Conservation (phyloP, 2,888 invertebrate species). For the Leptinotarsa tumamoca region DNA sequence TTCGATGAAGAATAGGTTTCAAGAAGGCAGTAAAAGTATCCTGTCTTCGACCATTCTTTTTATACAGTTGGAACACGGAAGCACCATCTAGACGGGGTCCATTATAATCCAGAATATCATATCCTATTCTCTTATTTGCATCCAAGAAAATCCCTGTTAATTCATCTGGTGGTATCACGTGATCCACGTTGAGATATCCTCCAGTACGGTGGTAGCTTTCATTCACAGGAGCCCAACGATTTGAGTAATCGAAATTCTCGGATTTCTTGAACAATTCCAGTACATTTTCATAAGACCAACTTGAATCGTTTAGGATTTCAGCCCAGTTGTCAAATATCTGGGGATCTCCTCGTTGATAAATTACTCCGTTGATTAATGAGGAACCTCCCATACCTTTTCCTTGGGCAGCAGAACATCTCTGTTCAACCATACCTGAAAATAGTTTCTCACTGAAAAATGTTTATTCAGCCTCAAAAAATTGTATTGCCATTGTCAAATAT, state of each 20-base stretch:
- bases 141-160: slow-evolving; percentile 70
- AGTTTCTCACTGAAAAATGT: slow-evolving; percentile 48
- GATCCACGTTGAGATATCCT: slow-evolving; percentile 46
- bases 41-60: slow-evolving; percentile 77
- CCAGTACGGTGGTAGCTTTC: slow-evolving; percentile 32
- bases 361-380: slow-evolving; percentile 67
- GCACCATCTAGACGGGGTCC: slow-evolving; percentile 73
- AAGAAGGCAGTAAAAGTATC: slow-evolving; percentile 83
- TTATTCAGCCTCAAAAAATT: neutral
- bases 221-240: slow-evolving; percentile 32
- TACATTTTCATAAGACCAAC: slow-evolving; percentile 71
- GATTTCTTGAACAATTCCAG: slow-evolving; percentile 64
- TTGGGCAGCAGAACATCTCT: slow-evolving; percentile 10
- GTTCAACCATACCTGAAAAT: neutral
- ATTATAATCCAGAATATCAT: slow-evolving; percentile 77
- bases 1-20: slow-evolving; percentile 72
- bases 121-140: slow-evolving; percentile 77
- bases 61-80: slow-evolving; percentile 75
- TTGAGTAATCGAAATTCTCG: slow-evolving; percentile 35
- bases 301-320: slow-evolving; percentile 52
- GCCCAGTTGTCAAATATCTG: slow-evolving; percentile 68
- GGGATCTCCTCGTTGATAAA: slow-evolving; percentile 67
- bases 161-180: slow-evolving; percentile 34
- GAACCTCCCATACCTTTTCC: slow-evolving; percentile 70
- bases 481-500: neutral